A percentile compares a stretch with the other conserved stretches of the same genome.
phyloP scores from a whole-genome alignment of 2,888 invertebrate species.

The Lasioglossum oenotherae region DNA sequence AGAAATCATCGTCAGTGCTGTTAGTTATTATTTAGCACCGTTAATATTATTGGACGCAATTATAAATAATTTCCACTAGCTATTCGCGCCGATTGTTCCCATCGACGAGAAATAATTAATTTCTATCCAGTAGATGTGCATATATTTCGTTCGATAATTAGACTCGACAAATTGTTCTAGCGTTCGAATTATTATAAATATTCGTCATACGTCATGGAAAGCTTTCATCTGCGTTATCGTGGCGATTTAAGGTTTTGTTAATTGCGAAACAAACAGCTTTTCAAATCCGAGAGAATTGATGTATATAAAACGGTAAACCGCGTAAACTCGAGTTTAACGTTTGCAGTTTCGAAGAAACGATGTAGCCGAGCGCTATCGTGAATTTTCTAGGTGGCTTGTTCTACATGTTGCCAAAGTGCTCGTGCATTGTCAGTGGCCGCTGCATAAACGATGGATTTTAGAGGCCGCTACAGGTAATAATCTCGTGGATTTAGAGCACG shows the following conservation, averaged over 20 bases:
- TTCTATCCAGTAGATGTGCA: not conserved
- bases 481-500: not conserved
- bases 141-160: not conserved
- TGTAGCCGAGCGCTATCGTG: not conserved
- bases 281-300: not conserved
- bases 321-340: not conserved
- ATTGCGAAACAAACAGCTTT: not conserved
- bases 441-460: conserved; percentile 17
- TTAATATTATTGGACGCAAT: conserved; percentile 8
- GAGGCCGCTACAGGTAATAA: conserved; percentile 8
- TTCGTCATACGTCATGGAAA: not conserved
- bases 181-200: not conserved
- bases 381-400: not conserved
- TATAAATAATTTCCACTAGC: not conserved
- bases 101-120: not conserved
- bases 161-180: not conserved
- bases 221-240: not conserved
- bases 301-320: not conserved
- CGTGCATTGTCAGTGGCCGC: not conserved
- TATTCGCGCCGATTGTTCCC: not conserved
- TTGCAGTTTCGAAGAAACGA: not conserved
- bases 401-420: not conserved
- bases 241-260: not conserved
- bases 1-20: not conserved
- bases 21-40: conserved; percentile 2